Conservation (phyloP, 2,113 vertebrate species). For the Lanius collurio region DNA sequence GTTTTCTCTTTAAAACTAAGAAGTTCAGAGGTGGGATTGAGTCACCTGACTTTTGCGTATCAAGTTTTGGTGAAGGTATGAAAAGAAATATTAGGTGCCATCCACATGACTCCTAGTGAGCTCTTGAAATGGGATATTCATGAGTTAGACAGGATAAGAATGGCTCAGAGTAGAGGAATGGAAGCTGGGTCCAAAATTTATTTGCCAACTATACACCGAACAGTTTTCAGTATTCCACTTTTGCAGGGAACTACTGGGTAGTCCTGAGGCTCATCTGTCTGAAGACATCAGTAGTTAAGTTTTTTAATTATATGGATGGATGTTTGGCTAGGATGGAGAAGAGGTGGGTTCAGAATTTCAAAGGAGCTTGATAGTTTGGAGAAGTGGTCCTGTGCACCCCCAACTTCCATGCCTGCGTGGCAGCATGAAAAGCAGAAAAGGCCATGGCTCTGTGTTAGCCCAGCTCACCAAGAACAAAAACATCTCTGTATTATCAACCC, state of each 20-base stretch:
- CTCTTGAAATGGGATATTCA: neutral
- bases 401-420: accelerated
- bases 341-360: neutral
- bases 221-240: neutral
- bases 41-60: neutral
- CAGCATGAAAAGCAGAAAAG: neutral
- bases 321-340: neutral
- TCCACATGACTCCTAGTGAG: neutral
- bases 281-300: neutral
- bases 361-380: neutral
- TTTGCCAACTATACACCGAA: neutral
- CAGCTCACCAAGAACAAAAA: neutral
- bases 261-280: neutral
- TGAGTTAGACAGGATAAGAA: neutral
- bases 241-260: neutral
- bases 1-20: neutral
- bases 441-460: neutral
- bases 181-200: neutral
- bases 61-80: neutral
- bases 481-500: neutral
- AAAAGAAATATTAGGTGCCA: neutral
- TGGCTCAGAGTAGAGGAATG: neutral
- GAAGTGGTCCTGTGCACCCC: neutral
- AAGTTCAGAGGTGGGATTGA: neutral
- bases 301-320: neutral